phyloP scores from a whole-genome alignment of 2,888 invertebrate species.

The Leptopterna dolabrata region DNA sequence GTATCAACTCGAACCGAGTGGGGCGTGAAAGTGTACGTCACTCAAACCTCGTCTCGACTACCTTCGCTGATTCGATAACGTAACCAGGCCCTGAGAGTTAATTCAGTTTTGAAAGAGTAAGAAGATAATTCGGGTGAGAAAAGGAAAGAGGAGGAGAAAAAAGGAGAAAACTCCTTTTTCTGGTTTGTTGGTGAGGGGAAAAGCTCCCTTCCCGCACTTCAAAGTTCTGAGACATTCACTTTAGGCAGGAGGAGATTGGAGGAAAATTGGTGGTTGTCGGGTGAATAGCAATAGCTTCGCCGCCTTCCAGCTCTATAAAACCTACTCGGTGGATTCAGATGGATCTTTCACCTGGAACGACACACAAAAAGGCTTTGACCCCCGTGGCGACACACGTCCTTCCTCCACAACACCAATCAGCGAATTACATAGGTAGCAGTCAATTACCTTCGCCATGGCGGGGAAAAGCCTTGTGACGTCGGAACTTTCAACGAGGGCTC shows the following conservation, averaged over 20 bases:
- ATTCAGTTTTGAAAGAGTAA: conserved; percentile 6
- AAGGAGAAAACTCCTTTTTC: not conserved
- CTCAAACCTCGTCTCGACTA: not conserved
- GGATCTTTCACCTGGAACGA: not conserved
- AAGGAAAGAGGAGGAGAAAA: not conserved
- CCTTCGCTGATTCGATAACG: not conserved
- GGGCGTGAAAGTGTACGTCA: conserved; percentile 1
- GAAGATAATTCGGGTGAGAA: not conserved
- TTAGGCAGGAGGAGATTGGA: conserved; percentile 26
- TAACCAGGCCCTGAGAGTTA: not conserved
- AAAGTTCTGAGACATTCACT: conserved; percentile 21
- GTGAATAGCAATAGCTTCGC: conserved; percentile 32
- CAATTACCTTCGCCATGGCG: too few species aligned
- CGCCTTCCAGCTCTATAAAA: not conserved
- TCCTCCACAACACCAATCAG: not conserved
- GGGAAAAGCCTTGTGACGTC: conserved; percentile 33
- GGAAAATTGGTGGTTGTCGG: conserved; percentile 37
- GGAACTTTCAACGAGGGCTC: too few species aligned
- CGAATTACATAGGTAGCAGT: too few species aligned
- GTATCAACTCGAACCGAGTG: not conserved
- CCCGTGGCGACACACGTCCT: conserved; percentile 3
- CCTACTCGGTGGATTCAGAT: not conserved
- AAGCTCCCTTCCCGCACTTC: not conserved
- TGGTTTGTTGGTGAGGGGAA: too few species aligned
- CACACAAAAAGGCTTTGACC: not conserved